A percentile compares a stretch with the other conserved stretches of the same genome.
Evolutionary conservation across 1,140 invertebrate species (phyloP).

Genomic region (Cyclargus thomasi): DNA sequence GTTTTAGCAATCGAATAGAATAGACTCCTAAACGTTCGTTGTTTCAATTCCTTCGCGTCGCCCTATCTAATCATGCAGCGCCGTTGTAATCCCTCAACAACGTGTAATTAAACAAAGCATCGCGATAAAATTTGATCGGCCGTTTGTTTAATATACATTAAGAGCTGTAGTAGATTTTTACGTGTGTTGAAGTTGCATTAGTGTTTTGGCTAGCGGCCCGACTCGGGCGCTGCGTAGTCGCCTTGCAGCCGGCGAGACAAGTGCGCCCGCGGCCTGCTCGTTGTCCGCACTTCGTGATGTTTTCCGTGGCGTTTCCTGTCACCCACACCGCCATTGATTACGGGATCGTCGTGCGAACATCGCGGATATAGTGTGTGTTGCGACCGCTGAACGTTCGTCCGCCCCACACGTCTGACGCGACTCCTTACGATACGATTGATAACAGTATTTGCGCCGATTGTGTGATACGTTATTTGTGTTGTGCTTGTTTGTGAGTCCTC

Average conservation of each 20-base stretch:
- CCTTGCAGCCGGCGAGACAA: background rate
- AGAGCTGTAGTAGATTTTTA: constrained; percentile 11
- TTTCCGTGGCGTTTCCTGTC: constrained; percentile 32
- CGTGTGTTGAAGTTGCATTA: constrained; percentile 28
- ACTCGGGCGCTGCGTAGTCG: constrained; percentile 17
- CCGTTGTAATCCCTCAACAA: constrained; percentile 24
- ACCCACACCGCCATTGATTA: constrained; percentile 32
- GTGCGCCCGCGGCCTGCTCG: constrained; percentile 18
- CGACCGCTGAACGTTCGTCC: constrained; percentile 28
- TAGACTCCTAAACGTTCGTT: background rate
- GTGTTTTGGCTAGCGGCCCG: constrained; percentile 36
- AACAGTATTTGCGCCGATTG: constrained; percentile 44
- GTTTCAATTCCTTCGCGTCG: constrained; percentile 29
- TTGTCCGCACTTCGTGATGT: constrained; percentile 23
- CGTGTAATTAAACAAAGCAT: constrained; percentile 25
- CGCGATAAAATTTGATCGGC: constrained; percentile 22
- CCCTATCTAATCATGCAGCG: constrained; percentile 36
- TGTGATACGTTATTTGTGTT: constrained; percentile 31
- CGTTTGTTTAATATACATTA: constrained; percentile 14
- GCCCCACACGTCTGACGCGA: constrained; percentile 26
- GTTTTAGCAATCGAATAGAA: background rate
- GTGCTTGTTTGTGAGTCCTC: constrained; percentile 37
- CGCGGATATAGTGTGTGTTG: constrained; percentile 23
- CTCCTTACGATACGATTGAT: constrained; percentile 43
- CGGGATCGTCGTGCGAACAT: constrained; percentile 42